Conservation (phyloP, 2,113 vertebrate genomes). For the Psilopsiagon aymara region DNA sequence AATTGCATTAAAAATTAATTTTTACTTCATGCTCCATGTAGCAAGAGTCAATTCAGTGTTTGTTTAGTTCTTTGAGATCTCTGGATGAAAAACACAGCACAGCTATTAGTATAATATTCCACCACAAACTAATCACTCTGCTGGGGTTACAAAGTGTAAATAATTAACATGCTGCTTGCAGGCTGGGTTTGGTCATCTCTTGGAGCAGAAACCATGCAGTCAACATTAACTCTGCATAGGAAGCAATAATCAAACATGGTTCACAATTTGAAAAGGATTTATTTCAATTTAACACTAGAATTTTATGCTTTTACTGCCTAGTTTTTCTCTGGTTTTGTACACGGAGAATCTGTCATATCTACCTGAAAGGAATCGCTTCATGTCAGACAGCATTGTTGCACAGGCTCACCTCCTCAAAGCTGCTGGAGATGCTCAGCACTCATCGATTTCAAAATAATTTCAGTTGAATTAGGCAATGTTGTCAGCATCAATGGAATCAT, state of each 20-base stretch:
- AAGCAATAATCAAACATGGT: not conserved
- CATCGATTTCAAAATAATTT: not conserved
- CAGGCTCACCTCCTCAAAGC: not conserved
- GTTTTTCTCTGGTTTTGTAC: not conserved
- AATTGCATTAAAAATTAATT: slow-evolving; percentile 44
- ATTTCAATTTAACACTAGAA: not conserved
- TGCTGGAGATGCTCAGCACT: not conserved
- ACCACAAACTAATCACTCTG: slow-evolving; percentile 26
- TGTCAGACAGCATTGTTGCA: not conserved
- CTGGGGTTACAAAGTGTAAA: slow-evolving; percentile 5
- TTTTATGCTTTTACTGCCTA: not conserved
- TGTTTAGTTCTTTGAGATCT: slow-evolving; percentile 9
- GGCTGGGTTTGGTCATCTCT: not conserved
- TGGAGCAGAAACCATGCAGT: not conserved
- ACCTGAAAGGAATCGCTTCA: not conserved
- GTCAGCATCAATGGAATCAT: not conserved
- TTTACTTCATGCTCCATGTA: not conserved
- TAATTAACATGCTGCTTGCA: slow-evolving; percentile 28
- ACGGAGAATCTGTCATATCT: not conserved
- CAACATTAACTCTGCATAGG: not conserved
- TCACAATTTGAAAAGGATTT: not conserved
- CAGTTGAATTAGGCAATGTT: not conserved
- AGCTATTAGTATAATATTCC: slow-evolving; percentile 27
- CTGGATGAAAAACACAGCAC: not conserved
- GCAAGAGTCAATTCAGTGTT: slow-evolving; percentile 17